These are phyloP conservation scores for Candoia aspera DNA, from an alignment of 2,113 vertebrate genomes.

Conservation along the genomic window DNA sequence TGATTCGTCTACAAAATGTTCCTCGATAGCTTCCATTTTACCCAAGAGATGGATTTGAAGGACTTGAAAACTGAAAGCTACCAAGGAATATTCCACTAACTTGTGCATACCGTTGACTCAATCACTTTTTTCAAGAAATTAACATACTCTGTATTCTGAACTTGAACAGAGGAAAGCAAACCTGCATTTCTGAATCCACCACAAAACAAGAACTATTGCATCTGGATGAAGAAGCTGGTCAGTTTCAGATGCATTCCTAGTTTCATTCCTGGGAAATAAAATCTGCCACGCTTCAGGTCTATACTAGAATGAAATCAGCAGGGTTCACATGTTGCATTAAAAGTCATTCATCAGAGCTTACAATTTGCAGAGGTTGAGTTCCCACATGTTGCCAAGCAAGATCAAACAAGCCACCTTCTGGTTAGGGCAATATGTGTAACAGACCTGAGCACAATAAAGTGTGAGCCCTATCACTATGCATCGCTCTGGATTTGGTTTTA, in stretches of 20 bases:
- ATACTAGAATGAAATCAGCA: constrained; percentile 29
- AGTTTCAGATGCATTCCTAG: background rate
- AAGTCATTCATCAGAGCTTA: background rate
- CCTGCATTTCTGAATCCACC: background rate
- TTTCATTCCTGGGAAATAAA: background rate
- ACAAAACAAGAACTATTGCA: background rate
- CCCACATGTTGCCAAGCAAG: background rate
- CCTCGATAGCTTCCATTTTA: background rate
- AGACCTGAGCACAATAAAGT: background rate
- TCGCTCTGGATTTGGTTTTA: background rate
- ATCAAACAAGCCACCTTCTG: background rate
- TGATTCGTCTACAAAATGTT: background rate
- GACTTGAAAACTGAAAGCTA: background rate
- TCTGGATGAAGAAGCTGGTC: background rate
- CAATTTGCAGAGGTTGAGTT: background rate
- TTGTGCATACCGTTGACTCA: background rate
- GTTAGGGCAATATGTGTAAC: background rate
- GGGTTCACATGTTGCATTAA: constrained; percentile 45
- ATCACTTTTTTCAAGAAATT: background rate
- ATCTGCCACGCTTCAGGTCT: background rate
- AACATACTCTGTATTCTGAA: background rate
- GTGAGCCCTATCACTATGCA: background rate
- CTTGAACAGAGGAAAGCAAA: background rate
- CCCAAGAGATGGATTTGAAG: background rate
- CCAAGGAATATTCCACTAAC: background rate